Percentiles rank a stretch among this genome's conserved stretches.
phyloP scores from a whole-genome alignment of 2,113 vertebrate species.

The Myotis brandtii region DNA sequence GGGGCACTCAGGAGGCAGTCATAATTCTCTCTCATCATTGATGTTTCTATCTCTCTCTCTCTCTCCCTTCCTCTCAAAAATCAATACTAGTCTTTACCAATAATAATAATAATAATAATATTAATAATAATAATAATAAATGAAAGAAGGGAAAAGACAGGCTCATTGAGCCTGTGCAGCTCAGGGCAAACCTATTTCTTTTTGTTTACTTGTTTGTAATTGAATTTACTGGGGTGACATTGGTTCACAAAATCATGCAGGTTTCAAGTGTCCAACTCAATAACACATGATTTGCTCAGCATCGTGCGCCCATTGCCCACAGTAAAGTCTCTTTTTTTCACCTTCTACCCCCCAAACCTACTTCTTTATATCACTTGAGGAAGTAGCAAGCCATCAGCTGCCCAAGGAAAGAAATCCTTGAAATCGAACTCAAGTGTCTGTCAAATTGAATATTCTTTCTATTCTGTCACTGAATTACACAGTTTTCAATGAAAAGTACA shows the following conservation, averaged over 20 bases:
- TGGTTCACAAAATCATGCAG: neutral
- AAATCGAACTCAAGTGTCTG: neutral
- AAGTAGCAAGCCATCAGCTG: neutral
- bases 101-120: neutral
- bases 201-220: neutral
- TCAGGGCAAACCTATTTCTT: neutral
- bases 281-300: neutral
- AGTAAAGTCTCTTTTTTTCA: neutral
- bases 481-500: neutral
- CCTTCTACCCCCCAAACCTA: neutral
- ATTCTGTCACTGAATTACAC: neutral
- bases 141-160: neutral
- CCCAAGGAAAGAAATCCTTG: neutral
- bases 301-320: neutral
- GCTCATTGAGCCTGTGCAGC: neutral
- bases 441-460: constrained; percentile 19
- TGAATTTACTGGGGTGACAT: neutral
- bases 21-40: too few species aligned
- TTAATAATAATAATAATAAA: too few species aligned
- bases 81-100: neutral
- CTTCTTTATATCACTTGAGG: neutral
- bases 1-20: too few species aligned
- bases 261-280: neutral
- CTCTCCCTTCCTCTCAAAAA: neutral
- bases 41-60: neutral